These are phyloP conservation scores for Pollimyrus isidori DNA, from an alignment of 2,113 vertebrate species.

Conservation along the genomic window DNA sequence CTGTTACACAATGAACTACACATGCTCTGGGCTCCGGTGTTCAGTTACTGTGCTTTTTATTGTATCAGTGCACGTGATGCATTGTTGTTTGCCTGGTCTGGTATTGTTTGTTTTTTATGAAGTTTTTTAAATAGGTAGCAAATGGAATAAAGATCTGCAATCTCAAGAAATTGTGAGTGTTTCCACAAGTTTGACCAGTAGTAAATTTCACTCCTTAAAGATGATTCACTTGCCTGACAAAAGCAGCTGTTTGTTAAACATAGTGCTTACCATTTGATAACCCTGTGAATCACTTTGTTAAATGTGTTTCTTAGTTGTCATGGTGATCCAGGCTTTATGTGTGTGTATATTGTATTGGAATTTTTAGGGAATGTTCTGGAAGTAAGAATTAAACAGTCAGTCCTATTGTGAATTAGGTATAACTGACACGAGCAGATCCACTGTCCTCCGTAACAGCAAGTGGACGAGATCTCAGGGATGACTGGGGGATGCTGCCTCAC, in stretches of 20 bases:
- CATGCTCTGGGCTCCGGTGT: no score
- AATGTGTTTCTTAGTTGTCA: neutral
- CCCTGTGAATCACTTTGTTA: neutral
- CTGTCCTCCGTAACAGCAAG: neutral
- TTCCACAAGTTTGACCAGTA: neutral
- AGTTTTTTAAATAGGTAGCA: no score
- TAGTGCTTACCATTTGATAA: neutral
- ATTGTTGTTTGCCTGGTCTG: no score
- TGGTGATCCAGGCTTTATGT: neutral
- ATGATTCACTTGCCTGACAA: neutral
- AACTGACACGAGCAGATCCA: neutral
- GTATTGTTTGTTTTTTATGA: no score
- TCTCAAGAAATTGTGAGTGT: no score
- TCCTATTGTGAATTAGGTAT: neutral
- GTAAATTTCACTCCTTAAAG: neutral
- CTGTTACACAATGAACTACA: no score
- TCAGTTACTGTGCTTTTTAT: no score
- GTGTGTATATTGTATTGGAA: neutral
- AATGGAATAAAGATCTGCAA: no score
- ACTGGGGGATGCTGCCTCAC: neutral
- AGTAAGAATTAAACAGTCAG: neutral
- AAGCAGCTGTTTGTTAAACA: neutral
- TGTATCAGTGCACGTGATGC: no score
- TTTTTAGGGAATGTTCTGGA: neutral
- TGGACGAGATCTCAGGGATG: neutral